These are phyloP conservation scores for Aix galericulata DNA, from an alignment of 2,113 vertebrate genomes.

Conservation along the genomic window DNA sequence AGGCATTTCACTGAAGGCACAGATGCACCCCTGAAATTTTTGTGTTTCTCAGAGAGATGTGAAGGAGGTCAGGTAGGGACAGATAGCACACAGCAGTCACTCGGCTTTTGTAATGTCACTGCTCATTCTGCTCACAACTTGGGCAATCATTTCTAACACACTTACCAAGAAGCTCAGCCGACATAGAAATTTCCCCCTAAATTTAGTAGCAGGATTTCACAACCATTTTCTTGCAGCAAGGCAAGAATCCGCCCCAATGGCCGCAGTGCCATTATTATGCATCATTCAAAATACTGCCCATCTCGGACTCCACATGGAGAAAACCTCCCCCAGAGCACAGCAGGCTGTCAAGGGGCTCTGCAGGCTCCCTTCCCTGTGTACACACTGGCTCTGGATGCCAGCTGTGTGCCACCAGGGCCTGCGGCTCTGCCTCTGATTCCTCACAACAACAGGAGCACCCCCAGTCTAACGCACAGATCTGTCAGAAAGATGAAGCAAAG, in stretches of 20 bases:
- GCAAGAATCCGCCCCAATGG: not conserved
- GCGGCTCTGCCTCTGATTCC: not conserved
- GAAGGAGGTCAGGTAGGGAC: constrained; percentile 47
- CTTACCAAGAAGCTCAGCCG: not conserved
- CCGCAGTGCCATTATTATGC: not conserved
- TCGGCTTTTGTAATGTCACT: constrained; percentile 57
- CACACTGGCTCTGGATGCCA: not conserved
- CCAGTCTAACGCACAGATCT: accelerated
- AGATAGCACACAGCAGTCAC: constrained; percentile 2
- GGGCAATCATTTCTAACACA: not conserved
- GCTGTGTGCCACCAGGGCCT: accelerated
- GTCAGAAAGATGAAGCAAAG: not conserved
- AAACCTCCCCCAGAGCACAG: not conserved
- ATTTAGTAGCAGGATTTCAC: constrained; percentile 54
- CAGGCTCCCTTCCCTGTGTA: not conserved
- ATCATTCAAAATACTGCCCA: not conserved
- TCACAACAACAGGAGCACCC: not conserved
- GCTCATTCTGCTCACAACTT: constrained; percentile 46
- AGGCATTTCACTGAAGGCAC: not conserved
- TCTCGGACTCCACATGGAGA: not conserved
- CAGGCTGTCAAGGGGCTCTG: not conserved
- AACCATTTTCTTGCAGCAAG: not conserved
- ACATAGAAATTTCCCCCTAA: constrained; percentile 10
- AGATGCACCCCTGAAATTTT: not conserved
- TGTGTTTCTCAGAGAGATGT: not conserved